A percentile compares a stretch with the other conserved stretches of the same genome.
Evolutionary conservation across 2,888 invertebrate species (phyloP).

Genomic region (Agrypnus murinus): DNA sequence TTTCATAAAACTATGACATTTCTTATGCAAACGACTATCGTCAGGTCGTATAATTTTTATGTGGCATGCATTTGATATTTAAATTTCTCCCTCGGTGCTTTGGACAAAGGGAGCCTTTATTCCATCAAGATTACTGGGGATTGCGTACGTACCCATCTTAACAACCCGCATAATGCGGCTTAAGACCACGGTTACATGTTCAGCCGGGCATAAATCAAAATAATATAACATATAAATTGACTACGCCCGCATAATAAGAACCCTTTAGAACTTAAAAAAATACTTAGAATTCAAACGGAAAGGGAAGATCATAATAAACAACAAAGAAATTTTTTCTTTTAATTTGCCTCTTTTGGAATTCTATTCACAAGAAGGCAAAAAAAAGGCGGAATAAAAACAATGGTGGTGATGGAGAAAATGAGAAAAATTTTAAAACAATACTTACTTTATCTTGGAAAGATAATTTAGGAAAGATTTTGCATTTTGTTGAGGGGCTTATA

Average conservation of each 20-base stretch:
- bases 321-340: not conserved
- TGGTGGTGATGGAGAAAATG: not conserved
- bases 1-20: slow-evolving; percentile 19
- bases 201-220: slow-evolving; percentile 54
- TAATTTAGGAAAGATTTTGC: not conserved
- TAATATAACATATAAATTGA: slow-evolving; percentile 49
- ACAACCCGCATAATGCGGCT: slow-evolving; percentile 57
- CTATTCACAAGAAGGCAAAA: not conserved
- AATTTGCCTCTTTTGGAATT: not conserved
- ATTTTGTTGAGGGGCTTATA: not conserved
- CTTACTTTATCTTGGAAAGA: not conserved
- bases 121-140: slow-evolving; percentile 47
- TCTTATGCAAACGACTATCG: slow-evolving; percentile 37
- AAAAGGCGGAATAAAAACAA: not conserved
- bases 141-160: slow-evolving; percentile 51
- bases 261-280: slow-evolving; percentile 39
- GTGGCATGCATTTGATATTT: slow-evolving; percentile 50
- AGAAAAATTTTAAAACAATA: not conserved
- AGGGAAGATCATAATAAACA: slow-evolving; percentile 9
- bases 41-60: slow-evolving; percentile 46
- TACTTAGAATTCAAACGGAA: slow-evolving; percentile 35
- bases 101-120: slow-evolving; percentile 44
- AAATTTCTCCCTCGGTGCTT: slow-evolving; percentile 51
- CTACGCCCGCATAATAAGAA: slow-evolving; percentile 48
- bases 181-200: slow-evolving; percentile 53